Evolutionary conservation across 1,140 invertebrate species (phyloP).

Genomic region (Xylocopa sonorina): DNA sequence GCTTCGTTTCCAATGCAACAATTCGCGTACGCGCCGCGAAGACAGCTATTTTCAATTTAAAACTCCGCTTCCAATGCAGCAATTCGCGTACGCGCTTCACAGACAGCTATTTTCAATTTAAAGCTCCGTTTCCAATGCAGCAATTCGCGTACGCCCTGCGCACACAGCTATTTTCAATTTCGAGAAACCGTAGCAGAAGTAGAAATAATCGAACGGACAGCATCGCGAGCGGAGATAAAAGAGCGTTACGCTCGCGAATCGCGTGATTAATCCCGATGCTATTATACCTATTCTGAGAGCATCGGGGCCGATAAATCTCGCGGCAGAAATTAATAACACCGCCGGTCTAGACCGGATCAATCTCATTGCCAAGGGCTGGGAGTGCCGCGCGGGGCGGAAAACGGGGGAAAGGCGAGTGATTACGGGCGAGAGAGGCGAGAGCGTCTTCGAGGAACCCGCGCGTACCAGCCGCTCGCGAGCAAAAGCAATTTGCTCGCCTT

Average conservation of each 20-base stretch:
- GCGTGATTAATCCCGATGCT: slow-evolving; percentile 39
- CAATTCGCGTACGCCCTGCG: too few species aligned
- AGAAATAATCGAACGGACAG: slow-evolving; percentile 44
- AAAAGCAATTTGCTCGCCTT: slow-evolving; percentile 48
- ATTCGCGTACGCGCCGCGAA: too few species aligned
- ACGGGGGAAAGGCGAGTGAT: background rate
- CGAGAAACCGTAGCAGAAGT: too few species aligned
- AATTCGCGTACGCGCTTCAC: too few species aligned
- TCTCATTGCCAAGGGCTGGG: slow-evolving; percentile 56
- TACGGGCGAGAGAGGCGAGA: background rate
- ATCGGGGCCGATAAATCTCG: slow-evolving; percentile 48
- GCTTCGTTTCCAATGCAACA: too few species aligned
- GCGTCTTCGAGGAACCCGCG: slow-evolving; percentile 34
- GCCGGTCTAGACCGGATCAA: slow-evolving; percentile 43
- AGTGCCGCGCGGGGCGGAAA: background rate
- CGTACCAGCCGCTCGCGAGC: slow-evolving; percentile 26
- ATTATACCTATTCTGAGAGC: slow-evolving; percentile 19
- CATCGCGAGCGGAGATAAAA: slow-evolving; percentile 30
- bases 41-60: too few species aligned
- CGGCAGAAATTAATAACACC: slow-evolving; percentile 46
- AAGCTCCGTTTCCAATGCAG: too few species aligned
- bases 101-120: too few species aligned
- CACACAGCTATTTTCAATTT: too few species aligned
- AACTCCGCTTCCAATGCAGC: too few species aligned
- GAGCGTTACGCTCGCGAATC: slow-evolving; percentile 38